phyloP scores from a whole-genome alignment of 2,113 vertebrate genomes.

The Phasianus colchicus region DNA sequence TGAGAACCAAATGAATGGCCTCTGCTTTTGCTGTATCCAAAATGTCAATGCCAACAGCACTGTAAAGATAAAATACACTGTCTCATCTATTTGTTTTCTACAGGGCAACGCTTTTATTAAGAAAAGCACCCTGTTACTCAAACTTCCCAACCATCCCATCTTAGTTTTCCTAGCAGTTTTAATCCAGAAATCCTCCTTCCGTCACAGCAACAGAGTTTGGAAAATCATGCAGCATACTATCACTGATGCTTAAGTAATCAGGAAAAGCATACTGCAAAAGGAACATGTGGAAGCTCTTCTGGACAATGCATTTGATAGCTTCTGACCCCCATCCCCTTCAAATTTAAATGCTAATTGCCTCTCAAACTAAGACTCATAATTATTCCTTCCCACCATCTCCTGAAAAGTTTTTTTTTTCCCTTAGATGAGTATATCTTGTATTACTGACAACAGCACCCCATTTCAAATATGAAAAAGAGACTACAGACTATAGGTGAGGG shows the following conservation, averaged over 20 bases:
- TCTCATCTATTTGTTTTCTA: not conserved
- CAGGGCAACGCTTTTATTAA: not conserved
- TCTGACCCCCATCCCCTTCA: not conserved
- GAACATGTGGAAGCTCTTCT: not conserved
- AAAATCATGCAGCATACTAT: not conserved
- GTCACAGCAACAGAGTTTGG: not conserved
- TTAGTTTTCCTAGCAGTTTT: not conserved
- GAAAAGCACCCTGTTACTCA: not conserved
- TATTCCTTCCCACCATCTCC: not conserved
- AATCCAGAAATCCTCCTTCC: not conserved
- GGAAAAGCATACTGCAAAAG: not conserved
- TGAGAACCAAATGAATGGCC: conserved; percentile 88
- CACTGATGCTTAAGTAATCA: not conserved
- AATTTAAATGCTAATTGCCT: not conserved
- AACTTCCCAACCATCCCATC: not conserved
- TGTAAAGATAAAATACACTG: conserved; percentile 47
- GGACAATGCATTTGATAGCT: not conserved
- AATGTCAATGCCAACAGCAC: conserved; percentile 87
- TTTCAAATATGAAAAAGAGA: not conserved
- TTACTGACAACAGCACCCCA: not conserved
- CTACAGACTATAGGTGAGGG: not conserved
- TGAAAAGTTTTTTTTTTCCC: not conserved
- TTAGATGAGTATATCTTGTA: not conserved
- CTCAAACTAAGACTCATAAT: not conserved
- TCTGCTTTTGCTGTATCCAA: conserved; percentile 88